Evolutionary conservation across 1,140 invertebrate species (phyloP), one percentile per base, ranked within the genome.

Genomic region (Laodelphax striatellus): DNA sequence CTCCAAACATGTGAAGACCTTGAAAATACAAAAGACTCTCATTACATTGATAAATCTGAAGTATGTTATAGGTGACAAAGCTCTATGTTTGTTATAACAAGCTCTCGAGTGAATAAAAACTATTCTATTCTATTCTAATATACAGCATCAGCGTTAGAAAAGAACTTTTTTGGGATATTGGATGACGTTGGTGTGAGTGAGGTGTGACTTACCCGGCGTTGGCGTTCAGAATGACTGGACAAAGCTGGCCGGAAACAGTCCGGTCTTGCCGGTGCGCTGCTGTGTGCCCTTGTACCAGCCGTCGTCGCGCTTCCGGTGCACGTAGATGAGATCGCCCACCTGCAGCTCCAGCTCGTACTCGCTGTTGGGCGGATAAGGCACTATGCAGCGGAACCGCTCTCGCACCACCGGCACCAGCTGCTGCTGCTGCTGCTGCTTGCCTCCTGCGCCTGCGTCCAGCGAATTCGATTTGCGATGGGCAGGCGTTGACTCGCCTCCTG

Each of bases 261-360:
- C 94, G 1, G 89, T 92, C 65, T 90, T 86, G 14, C 92, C 92
- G 2, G 90, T 94, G 52, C 91, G 79, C 67, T 93, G 85, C 64
- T 90, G 81, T 1, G 90, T 94, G 5, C 93, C 94, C 72, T 96
- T 96, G 71, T 89, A 95, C 93, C 93, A 97, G 13, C 94, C 94
- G 69, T 96, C 93, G 22, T 94, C 92, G 41, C 92, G 82, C 71
- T 94, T 95, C 65, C 90, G 90, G 69, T 91, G 88, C 4, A 96
- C 92, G 66, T 90, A 86, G 57, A 96, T 90, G 55, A 96, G 85
- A 69, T 97, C 94, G 21, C 92, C 91, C 16, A 94, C 81, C 70
- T 94, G 90, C 62, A 96, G 67, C 72, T 95, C 92, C 62, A 96
- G 67, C 71, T 95, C 92, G 69, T 92, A 90, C 64, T 95, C 92